Percentiles rank a stretch among this genome's conserved stretches.
phyloP scores from a whole-genome alignment of 1,140 invertebrate genomes.

The Parapsyche elsis region DNA sequence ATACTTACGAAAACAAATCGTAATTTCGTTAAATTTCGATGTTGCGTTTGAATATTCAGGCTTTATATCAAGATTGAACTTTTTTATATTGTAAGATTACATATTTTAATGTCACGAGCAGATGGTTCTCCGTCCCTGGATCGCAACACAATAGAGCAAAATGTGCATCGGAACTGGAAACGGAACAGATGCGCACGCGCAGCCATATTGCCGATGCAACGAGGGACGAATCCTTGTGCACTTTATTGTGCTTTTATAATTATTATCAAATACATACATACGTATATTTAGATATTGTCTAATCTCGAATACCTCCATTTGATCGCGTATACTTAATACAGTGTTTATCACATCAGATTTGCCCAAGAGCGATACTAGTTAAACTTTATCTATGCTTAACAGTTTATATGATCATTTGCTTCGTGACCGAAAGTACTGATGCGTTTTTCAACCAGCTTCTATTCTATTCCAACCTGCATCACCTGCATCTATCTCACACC shows the following conservation, averaged over 20 bases:
- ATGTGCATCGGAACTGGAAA: conserved; percentile 43
- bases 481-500: conserved; percentile 19
- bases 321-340: too few species aligned
- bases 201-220: conserved; percentile 38
- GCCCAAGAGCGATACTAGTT: too few species aligned
- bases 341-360: too few species aligned
- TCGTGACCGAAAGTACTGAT: too few species aligned
- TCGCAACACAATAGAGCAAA: conserved; percentile 25
- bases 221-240: conserved; percentile 34
- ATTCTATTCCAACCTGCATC: conserved; percentile 15
- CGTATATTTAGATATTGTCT: too few species aligned
- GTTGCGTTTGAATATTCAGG: not conserved
- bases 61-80: not conserved
- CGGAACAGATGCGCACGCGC: conserved; percentile 50
- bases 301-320: too few species aligned
- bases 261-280: not conserved
- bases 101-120: not conserved
- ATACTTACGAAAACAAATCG: not conserved
- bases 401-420: too few species aligned
- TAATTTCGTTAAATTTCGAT: not conserved
- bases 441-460: too few species aligned
- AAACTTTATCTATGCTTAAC: too few species aligned
- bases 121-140: conserved; percentile 11
- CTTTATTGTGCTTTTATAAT: conserved; percentile 44
- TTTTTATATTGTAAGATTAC: not conserved